Percentiles rank a stretch among this genome's conserved stretches.
phyloP scores from a whole-genome alignment of 2,888 invertebrate genomes.

The Latrodectus hesperus region DNA sequence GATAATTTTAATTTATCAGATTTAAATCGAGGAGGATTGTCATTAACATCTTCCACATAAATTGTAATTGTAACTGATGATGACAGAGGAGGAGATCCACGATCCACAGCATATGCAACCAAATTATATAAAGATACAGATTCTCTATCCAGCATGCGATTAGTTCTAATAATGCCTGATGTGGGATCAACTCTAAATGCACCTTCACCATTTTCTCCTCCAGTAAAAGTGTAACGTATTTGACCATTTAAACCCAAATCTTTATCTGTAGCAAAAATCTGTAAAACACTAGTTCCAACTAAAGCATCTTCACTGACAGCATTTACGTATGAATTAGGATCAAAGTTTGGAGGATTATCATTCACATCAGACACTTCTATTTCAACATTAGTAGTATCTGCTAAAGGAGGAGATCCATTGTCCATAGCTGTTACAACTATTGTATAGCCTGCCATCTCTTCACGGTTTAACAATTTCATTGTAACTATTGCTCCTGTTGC shows the following conservation, averaged over 20 bases:
- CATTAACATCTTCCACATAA: slow-evolving; percentile 74
- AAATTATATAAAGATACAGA: slow-evolving; percentile 88
- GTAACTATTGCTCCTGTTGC: slow-evolving; percentile 95
- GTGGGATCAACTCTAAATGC: slow-evolving; percentile 94
- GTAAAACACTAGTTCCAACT: slow-evolving; percentile 80
- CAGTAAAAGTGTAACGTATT: slow-evolving; percentile 77
- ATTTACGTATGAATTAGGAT: slow-evolving; percentile 77
- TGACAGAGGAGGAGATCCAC: slow-evolving; percentile 83
- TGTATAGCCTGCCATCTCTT: slow-evolving; percentile 85
- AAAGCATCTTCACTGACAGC: slow-evolving; percentile 90
- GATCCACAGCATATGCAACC: slow-evolving; percentile 90
- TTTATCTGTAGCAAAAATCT: slow-evolving; percentile 82
- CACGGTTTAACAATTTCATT: slow-evolving; percentile 88
- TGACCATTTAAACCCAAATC: slow-evolving; percentile 92
- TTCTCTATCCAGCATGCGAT: slow-evolving; percentile 92
- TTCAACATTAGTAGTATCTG: slow-evolving; percentile 96
- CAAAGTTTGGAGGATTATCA: slow-evolving; percentile 93
- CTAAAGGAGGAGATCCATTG: slow-evolving; percentile 90
- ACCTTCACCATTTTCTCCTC: slow-evolving; percentile 82
- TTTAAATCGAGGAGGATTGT: slow-evolving; percentile 79
- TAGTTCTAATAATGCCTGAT: slow-evolving; percentile 92
- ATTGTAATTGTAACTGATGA: slow-evolving; percentile 80
- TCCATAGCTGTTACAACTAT: slow-evolving; percentile 94
- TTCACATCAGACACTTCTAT: slow-evolving; percentile 96
- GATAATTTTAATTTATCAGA: slow-evolving; percentile 90